Base-by-base conservation (phyloP, 2,797 vertebrate genomes). In the Zenarchopterus dispar region DNA sequence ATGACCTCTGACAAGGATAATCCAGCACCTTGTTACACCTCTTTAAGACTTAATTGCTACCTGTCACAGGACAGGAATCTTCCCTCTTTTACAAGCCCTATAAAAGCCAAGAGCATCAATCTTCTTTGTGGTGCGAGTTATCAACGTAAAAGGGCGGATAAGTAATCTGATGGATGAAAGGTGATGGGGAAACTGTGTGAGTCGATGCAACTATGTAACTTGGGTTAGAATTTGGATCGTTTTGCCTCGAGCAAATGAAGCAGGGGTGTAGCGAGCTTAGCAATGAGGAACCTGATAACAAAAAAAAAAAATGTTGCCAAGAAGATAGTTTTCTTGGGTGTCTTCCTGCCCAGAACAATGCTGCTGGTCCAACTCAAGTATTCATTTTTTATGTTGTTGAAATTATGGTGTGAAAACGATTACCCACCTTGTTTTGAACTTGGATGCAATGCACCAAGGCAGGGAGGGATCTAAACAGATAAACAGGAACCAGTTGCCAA, bases 51-150 rank as follows among this genome's bases (percentile, higher is more conserved):
- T 91, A 92, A 93, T 92, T 87, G 88, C 84, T 80, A 85, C 81
- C 88, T 91, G 85, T 89, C 88, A 82, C 56, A 73, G 73, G 63
- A 70, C 60, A 84, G 87, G 88, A 92, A 91, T 91, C 88, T 78
- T 69, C 58, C 44, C 50, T 73, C 61, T 70, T 81, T 88, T 72
- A 86, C 74, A 72, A 76, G 77, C 41, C 50, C 13, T 61, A 57
- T 78, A 81, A 84, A 66, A 73, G 80, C 85, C 77, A 51, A 79
- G 68, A 82, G 81, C 84, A 75, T 82, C 74, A 82, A 72, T 88
- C 80, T 69, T 84, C 81, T 87, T 80, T 84, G 83, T 67, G 80
- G 77, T 78, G 78, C 70, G 85, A 82, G 67, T 78, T 75, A 80
- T 87, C 84, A 77, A 73, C 69, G 48, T 84, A 51, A 85, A 71